Base-by-base conservation (phyloP, 2,888 invertebrate genomes). In the Bhutanitis thaidina region DNA sequence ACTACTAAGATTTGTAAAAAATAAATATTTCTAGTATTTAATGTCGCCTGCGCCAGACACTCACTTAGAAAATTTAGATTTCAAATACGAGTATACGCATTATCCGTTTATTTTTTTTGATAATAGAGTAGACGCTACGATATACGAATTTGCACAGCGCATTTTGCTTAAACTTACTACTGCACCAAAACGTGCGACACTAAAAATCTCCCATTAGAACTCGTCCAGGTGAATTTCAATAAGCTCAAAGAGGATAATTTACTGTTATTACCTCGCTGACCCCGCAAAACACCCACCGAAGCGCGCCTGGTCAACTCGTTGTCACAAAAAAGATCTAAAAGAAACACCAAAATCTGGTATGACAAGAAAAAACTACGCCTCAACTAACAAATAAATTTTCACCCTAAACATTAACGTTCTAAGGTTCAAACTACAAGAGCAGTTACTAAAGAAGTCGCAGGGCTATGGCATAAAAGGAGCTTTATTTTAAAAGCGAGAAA, bases 191-290 rank as follows among this genome's bases (percentile, higher is more conserved):
- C 49, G 51, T 57, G 55, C 57, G 64, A 64, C 64, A 67, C 65
- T 66, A 74, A 74, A 67, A 70, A 66, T 73, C 71, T 68, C 71
- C 73, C 77, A 83, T 82, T 85, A 85, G 80, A 77, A 77, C 71
- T 71, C 69, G 76, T 75, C 77, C 74, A 67, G 41, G 72, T 74
- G 72, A 76, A 80, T 83, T 88, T 88, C 88, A 87, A 89, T 89
- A 88, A 87, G 77, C 74, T 79, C 69, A 75, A 77, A 74, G 78
- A 81, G 77, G 80, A 87, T 88, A 86, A 88, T 88, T 87, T 88
- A 87, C 87, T 81, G 87, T 88, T 88, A 89, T 88, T 89, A 88
- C 85, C 77, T 77, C 80, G 74, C 76, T 87, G 88, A 88, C 87
- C 88, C 87, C 86, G 86, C 86, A 81, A 86, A 85, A 87, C 86